phyloP scores from a whole-genome alignment of 2,797 vertebrate species.

The Gallinago solitaria region DNA sequence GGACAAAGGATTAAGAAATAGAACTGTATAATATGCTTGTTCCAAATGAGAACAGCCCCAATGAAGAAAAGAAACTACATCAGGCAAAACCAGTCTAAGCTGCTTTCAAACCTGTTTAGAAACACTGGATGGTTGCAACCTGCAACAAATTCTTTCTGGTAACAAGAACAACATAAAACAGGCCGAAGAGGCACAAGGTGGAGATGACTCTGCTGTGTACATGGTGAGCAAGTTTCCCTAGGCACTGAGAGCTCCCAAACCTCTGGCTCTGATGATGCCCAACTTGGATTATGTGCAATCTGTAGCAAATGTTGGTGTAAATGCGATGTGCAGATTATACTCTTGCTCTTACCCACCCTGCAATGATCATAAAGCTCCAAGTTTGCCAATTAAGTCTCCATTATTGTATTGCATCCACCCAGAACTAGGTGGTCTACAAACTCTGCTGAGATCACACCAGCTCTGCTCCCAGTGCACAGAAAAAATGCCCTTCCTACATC shows the following conservation, averaged over 20 bases:
- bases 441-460: background rate
- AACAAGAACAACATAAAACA: background rate
- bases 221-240: background rate
- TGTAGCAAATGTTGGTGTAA: background rate
- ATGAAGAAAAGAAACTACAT: background rate
- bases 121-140: rapidly evolving
- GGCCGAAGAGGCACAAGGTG: background rate
- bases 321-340: rapidly evolving
- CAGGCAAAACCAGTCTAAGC: background rate
- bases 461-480: background rate
- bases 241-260: background rate
- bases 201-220: too few relatives aligned
- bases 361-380: background rate
- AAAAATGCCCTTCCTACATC: background rate
- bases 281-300: background rate
- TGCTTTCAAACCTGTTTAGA: background rate
- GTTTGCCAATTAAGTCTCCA: background rate
- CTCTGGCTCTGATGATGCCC: background rate
- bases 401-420: rapidly evolving
- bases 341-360: background rate
- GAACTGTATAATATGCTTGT: background rate
- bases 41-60: background rate
- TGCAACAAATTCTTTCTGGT: background rate
- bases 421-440: background rate
- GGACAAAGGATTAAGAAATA: background rate